Evolutionary conservation across 2,888 invertebrate genomes (phyloP).

Genomic region (Drosophila subquinaria): DNA sequence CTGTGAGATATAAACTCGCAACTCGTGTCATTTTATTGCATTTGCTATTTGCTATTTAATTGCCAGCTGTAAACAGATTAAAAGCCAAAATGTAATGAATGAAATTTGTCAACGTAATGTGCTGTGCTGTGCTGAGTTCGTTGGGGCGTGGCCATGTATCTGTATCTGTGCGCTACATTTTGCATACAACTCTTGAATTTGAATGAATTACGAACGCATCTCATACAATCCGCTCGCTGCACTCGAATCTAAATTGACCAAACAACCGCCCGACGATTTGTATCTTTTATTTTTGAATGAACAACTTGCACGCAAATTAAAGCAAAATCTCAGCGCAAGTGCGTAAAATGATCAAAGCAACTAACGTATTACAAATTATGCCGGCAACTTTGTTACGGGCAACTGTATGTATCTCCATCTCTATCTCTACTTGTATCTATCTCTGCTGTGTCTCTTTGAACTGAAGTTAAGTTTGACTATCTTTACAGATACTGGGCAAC

Average conservation of each 20-base stretch:
- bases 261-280: constrained; percentile 55
- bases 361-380: constrained; percentile 39
- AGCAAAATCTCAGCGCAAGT: constrained; percentile 55
- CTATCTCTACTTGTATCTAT: not conserved
- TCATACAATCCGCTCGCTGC: constrained; percentile 2
- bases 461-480: constrained; percentile 2
- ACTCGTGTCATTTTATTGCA: constrained; percentile 2
- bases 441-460: constrained; percentile 1
- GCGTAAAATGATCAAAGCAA: constrained; percentile 80
- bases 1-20: constrained; percentile 16
- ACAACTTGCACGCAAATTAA: constrained; percentile 63
- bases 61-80: constrained; percentile 66
- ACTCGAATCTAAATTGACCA: constrained; percentile 61
- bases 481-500: constrained; percentile 27
- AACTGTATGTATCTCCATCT: not conserved
- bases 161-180: constrained; percentile 54
- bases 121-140: constrained; percentile 13
- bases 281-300: constrained; percentile 51
- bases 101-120: constrained; percentile 81
- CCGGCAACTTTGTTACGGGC: constrained; percentile 14
- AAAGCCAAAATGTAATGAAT: constrained; percentile 61
- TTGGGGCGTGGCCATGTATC: constrained; percentile 58
- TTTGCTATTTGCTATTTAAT: constrained; percentile 55
- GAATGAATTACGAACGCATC: constrained; percentile 47
- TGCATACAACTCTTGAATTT: constrained; percentile 45